These are phyloP conservation scores for Lepus timidus DNA, from an alignment of 2,113 vertebrate species.

Conservation along the genomic window DNA sequence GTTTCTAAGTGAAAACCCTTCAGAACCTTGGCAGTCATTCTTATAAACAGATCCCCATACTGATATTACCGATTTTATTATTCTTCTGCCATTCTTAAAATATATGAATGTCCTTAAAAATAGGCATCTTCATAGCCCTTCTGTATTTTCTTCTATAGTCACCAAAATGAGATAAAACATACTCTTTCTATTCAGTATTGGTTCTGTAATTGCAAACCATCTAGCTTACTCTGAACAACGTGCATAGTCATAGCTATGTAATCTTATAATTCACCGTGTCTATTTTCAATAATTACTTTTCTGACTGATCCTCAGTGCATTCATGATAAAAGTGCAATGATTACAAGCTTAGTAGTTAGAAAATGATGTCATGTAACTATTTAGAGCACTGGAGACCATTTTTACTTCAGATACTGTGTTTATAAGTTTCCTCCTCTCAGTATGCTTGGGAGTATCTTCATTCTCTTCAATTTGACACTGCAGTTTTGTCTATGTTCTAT, in stretches of 20 bases:
- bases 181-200: not conserved
- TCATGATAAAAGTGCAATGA: not conserved
- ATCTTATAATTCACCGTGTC: not conserved
- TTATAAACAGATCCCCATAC: not conserved
- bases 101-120: constrained; percentile 11
- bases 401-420: not conserved
- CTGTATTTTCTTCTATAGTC: not conserved
- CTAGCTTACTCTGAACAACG: not conserved
- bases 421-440: not conserved
- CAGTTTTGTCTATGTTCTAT: not conserved
- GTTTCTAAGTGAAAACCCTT: not conserved
- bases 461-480: not conserved
- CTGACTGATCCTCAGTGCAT: not conserved
- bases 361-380: not conserved
- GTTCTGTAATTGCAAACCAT: not conserved
- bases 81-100: not conserved
- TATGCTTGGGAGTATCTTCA: not conserved
- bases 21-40: not conserved
- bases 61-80: not conserved
- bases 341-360: not conserved
- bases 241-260: not conserved
- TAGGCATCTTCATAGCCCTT: not conserved
- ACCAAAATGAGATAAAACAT: not conserved
- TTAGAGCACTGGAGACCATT: not conserved
- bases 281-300: not conserved